Percentiles rank a stretch among this genome's conserved stretches.
phyloP scores from a whole-genome alignment of 2,113 vertebrate species.

The Prochilodus magdalenae region DNA sequence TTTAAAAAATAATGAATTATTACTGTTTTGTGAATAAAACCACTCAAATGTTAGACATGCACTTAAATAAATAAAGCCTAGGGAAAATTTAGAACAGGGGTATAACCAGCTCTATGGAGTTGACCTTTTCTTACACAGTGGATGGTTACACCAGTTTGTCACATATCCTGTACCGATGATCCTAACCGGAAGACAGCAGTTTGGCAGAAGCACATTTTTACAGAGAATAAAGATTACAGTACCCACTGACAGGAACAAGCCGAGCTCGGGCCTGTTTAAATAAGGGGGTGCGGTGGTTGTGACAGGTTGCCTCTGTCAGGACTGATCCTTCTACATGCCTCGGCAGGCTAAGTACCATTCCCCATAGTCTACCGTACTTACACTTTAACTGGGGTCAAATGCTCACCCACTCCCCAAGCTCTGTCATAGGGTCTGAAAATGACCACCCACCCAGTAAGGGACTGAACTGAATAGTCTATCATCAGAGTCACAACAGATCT shows the following conservation, averaged over 20 bases:
- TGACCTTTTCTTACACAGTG: background rate
- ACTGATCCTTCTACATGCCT: conserved; percentile 25
- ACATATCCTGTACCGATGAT: too few species aligned
- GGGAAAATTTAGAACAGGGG: too few species aligned
- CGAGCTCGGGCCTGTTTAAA: conserved; percentile 8
- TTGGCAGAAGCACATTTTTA: background rate
- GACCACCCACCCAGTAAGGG: background rate
- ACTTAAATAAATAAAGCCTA: too few species aligned
- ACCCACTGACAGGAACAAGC: background rate
- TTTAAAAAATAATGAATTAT: too few species aligned
- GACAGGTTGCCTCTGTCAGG: conserved; percentile 38
- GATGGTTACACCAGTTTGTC: background rate
- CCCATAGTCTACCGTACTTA: background rate
- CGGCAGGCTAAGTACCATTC: conserved; percentile 25
- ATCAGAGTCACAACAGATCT: background rate
- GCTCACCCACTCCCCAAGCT: background rate
- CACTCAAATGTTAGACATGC: too few species aligned
- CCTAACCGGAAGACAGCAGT: background rate
- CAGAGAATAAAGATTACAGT: too few species aligned
- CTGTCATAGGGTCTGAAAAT: background rate
- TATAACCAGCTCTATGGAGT: too few species aligned
- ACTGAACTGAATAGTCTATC: background rate
- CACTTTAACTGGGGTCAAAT: conserved; percentile 19
- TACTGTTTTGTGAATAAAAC: too few species aligned
- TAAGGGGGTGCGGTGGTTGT: conserved; percentile 13